Percentiles rank a stretch among this genome's conserved stretches.
These are phyloP conservation scores for Dipodomys ordii DNA, from an alignment of 2,113 vertebrate species.

Conservation along the genomic window DNA sequence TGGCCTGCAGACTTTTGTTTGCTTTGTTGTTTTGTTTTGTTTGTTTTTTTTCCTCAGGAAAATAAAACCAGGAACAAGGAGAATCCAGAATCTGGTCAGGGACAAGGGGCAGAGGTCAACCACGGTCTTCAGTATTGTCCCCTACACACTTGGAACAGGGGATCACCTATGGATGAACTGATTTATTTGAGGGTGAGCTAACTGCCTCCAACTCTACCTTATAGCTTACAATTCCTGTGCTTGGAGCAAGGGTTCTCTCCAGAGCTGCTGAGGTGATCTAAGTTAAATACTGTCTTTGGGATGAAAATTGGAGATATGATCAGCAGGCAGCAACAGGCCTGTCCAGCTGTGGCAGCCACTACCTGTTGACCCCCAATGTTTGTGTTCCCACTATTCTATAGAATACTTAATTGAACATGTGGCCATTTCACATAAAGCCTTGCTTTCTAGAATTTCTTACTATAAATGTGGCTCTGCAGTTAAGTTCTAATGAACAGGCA, in stretches of 20 bases:
- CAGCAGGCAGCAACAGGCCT: neutral
- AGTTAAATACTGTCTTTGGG: no score
- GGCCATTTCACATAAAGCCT: neutral
- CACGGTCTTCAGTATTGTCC: neutral
- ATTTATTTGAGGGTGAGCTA: neutral
- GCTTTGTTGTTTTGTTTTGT: no score
- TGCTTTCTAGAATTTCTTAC: neutral
- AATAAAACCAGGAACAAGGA: no score
- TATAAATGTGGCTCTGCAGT: neutral
- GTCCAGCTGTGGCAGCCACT: neutral
- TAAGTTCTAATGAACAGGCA: neutral
- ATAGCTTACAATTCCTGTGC: accelerated
- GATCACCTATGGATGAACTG: neutral
- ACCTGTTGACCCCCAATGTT: neutral
- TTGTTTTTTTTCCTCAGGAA: no score
- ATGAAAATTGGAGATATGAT: no score
- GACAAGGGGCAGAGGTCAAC: no score
- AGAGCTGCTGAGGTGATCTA: no score
- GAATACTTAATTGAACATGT: neutral
- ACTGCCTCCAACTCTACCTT: neutral
- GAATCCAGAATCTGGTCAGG: no score
- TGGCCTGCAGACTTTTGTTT: no score
- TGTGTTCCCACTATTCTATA: neutral
- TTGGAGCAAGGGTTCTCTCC: neutral
- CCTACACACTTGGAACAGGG: neutral